Evolutionary conservation across 2,113 vertebrate genomes (phyloP).

Genomic region (Gymnorhina tibicen): DNA sequence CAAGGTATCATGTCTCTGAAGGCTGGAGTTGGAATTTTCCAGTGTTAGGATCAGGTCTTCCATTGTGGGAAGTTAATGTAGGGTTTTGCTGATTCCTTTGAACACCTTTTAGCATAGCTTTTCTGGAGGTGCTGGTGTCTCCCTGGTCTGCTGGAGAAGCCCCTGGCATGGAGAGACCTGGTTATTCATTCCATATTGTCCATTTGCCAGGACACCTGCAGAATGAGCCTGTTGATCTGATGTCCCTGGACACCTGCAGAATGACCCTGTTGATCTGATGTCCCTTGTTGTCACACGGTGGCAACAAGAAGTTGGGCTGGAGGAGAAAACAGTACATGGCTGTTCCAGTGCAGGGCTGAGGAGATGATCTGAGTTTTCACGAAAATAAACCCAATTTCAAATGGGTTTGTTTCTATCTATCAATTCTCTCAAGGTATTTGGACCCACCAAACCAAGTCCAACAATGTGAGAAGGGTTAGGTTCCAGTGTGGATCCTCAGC

Average conservation of each 20-base stretch:
- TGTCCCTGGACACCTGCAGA: background rate
- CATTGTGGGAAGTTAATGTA: accelerated
- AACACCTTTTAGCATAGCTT: background rate
- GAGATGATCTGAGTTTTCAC: background rate
- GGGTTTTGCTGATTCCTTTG: background rate
- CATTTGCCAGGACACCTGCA: background rate
- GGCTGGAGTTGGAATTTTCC: background rate
- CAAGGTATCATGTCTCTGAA: background rate
- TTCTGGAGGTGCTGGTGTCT: background rate
- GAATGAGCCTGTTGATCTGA: background rate
- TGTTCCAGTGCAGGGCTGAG: background rate
- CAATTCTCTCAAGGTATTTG: background rate
- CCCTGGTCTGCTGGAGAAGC: background rate
- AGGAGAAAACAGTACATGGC: background rate
- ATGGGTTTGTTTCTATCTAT: background rate
- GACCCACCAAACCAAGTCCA: background rate
- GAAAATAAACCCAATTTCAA: background rate
- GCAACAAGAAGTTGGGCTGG: background rate
- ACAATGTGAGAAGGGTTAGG: accelerated
- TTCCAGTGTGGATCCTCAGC: background rate
- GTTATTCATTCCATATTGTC: background rate
- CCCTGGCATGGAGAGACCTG: background rate
- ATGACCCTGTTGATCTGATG: background rate
- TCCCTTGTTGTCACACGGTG: accelerated
- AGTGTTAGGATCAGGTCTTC: background rate